Evolutionary conservation across 2,797 vertebrate genomes (phyloP), one percentile per base, ranked within the genome.

Genomic region (Diplodus sargus): DNA sequence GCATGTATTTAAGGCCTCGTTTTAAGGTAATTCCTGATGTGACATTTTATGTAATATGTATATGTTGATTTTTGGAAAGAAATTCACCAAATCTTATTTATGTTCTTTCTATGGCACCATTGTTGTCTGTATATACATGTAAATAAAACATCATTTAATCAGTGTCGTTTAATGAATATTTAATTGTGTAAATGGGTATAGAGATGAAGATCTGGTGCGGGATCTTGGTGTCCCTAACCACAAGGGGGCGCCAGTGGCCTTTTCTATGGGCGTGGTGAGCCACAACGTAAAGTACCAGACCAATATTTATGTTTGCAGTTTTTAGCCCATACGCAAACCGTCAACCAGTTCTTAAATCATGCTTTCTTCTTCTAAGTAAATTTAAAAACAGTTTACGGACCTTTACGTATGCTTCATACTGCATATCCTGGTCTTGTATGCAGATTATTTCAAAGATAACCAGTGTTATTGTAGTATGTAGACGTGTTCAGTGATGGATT

Each of bases 141-240:
- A 94, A 96, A 95, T 96, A 95, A 95, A 95, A 59, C 74, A 75
- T 86, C 84, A 92, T 92, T 85, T 84, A 91, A 78, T 17, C 22
- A 57, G 9, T 22, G 45, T 34, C 15, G 23, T 57, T 7, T 53
- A 4, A n/a, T 67, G 4, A 74, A 49, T 74, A 20, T 59, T n/a
- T 15, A 16, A 56, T 4, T 16, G 54, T 57, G 2, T 51, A 20
- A 14, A 2, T 34, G 12, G 14, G 42, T 62, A 0, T 18, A 0
- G 2, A 42, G 57, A 18, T 11, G 34, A 4, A 16, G 7, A 6
- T 22, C 16, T 51, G 17, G 23, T 22, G 56, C 4, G 48, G 15
- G 17, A 4, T 49, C 18, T 62, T 67, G 9, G 4, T 17, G 16
- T 39, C 0, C 2, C 2, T 63, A 6, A 4, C 83, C 92, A 86